Base-by-base conservation (phyloP, 2,797 vertebrate genomes). In the Gila robusta region DNA sequence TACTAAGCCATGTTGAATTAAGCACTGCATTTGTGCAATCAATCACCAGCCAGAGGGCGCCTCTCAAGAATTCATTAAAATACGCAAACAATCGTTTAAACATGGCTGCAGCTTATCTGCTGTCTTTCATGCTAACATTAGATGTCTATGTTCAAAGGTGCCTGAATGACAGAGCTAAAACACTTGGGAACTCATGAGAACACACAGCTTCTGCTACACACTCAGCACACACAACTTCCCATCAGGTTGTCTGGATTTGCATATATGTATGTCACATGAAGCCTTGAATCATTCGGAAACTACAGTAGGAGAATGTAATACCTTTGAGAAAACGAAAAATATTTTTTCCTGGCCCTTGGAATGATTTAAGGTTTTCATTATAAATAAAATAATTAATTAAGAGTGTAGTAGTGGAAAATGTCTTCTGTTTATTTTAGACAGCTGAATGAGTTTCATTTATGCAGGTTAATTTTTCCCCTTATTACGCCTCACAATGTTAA, bases 1-100 rank as follows among this genome's bases (percentile, higher is more conserved):
- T 90, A 80, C 81, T 62, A 78, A 82, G 84, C 37, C 87, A 52
- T 86, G 79, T 41, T 87, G 66, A 82, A 90, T 90, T 86, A 90
- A 71, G 71, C 88, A 81, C 72, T 80, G 74, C 62, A 54, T 88
- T 80, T 85, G 70, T 85, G 79, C 83, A 87, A 73, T 84, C 72
- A 84, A 71, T 77, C 74, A 81, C 35, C 62, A n/a, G 70, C 79
- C 26, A 74, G 35, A 47, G 41, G 52, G 37, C n/a, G 66, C 37
- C 76, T 73, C 74, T 67, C 84, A 79, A 71, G 87, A 86, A 83
- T 84, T 86, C 17, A 67, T 89, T 69, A 52, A 78, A 86, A 88
- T 54, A 73, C 11, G n/a, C 37, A 62, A 73, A 67, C 79, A 49
- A 54, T 70, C 41, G 12, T 28, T 37, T 70, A 52, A 83, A 73